These are phyloP conservation scores for Latheticus oryzae DNA, from an alignment of 2,888 invertebrate genomes.

Conservation along the genomic window DNA sequence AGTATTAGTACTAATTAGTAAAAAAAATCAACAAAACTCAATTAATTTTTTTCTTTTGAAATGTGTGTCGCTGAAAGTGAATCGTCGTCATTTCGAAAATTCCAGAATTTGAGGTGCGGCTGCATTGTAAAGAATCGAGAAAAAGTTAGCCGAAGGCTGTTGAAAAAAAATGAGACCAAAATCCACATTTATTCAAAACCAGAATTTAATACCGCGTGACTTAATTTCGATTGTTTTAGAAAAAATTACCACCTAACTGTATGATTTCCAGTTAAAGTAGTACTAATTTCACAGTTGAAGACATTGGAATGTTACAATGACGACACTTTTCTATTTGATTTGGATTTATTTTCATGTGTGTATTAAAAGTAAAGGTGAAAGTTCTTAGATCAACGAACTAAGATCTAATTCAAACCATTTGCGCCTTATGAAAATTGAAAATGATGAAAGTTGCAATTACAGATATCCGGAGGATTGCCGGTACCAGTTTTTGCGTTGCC, in stretches of 20 bases:
- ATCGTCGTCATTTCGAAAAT: slow-evolving; percentile 13
- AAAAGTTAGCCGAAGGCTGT: slow-evolving; percentile 20
- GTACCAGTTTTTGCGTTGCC: slow-evolving; percentile 58
- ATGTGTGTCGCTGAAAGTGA: slow-evolving; percentile 21
- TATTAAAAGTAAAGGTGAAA: slow-evolving; percentile 9
- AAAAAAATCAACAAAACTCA: no score
- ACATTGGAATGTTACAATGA: slow-evolving; percentile 9
- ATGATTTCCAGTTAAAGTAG: slow-evolving; percentile 11
- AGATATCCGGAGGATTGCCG: slow-evolving; percentile 55
- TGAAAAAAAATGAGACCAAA: slow-evolving; percentile 16
- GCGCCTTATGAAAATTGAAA: no score
- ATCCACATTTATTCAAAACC: slow-evolving; percentile 4
- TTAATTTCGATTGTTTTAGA: slow-evolving; percentile 6
- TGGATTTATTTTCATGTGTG: slow-evolving; percentile 1
- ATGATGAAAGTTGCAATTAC: slow-evolving; percentile 40
- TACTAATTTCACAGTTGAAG: slow-evolving; percentile 13
- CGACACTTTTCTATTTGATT: slow-evolving; percentile 5
- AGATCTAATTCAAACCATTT: neutral
- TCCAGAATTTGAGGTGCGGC: slow-evolving; percentile 16
- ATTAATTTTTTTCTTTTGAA: neutral
- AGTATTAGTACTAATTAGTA: no score
- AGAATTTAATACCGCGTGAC: slow-evolving; percentile 4
- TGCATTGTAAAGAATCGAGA: slow-evolving; percentile 2
- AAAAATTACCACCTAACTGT: slow-evolving; percentile 17
- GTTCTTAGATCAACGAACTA: slow-evolving; percentile 12